Conservation (phyloP, 2,888 invertebrate genomes). For the Eueremaeus valkanovi region DNA sequence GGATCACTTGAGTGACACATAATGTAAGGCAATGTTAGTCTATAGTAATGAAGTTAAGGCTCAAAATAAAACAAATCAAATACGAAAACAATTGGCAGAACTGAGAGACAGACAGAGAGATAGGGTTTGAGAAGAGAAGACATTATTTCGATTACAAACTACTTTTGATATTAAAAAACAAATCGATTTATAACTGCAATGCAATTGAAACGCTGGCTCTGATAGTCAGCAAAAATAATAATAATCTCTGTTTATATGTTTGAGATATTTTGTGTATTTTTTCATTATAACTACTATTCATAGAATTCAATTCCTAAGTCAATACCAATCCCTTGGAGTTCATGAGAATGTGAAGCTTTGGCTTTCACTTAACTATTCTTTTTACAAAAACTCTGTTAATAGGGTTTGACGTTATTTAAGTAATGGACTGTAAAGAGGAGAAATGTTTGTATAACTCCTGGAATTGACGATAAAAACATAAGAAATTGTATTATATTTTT, state of each 20-base stretch:
- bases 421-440: no score
- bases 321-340: background rate
- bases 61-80: background rate
- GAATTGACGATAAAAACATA: no score
- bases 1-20: conserved; percentile 33
- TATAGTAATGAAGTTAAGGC: background rate
- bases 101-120: conserved; percentile 4
- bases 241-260: background rate
- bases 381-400: background rate
- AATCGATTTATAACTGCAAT: background rate
- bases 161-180: background rate
- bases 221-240: background rate
- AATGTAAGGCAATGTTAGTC: background rate
- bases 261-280: background rate
- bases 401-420: background rate
- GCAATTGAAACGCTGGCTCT: background rate
- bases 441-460: no score
- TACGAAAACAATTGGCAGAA: background rate
- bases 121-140: background rate
- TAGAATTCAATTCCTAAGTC: background rate
- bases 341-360: background rate
- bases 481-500: no score
- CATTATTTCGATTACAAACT: conserved; percentile 7
- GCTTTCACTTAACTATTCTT: background rate
- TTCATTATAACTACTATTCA: background rate